Evolutionary conservation across 2,113 vertebrate species (phyloP).

Genomic region (Litocranius walleri): DNA sequence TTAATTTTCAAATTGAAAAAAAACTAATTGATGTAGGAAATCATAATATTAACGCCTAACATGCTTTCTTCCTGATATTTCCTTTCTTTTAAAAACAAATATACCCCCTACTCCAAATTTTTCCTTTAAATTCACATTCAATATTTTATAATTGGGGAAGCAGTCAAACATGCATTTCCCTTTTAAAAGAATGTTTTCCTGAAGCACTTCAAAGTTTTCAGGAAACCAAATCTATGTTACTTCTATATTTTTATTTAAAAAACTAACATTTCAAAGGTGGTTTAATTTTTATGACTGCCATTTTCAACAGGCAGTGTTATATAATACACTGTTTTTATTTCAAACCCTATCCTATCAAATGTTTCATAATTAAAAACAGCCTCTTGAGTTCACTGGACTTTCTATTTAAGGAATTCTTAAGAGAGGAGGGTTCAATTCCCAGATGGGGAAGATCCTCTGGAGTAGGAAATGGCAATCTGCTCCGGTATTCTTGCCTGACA

Average conservation of each 20-base stretch:
- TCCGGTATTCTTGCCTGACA: background rate
- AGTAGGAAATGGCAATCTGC: background rate
- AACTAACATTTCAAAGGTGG: conserved; percentile 26
- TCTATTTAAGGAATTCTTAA: background rate
- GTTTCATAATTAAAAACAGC: background rate
- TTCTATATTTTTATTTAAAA: background rate
- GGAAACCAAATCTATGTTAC: conserved; percentile 1
- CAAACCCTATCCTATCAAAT: background rate
- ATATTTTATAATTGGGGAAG: background rate
- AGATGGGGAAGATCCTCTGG: background rate
- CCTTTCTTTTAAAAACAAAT: background rate
- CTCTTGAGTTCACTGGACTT: background rate
- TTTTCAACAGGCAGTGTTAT: background rate
- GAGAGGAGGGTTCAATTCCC: background rate
- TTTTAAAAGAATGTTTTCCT: conserved; percentile 6
- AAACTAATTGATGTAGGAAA: background rate
- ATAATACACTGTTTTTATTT: conserved; percentile 18
- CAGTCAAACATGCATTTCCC: conserved; percentile 18
- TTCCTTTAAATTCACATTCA: background rate
- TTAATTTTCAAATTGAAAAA: background rate
- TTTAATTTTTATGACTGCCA: background rate
- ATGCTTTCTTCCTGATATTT: background rate
- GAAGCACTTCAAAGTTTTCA: background rate
- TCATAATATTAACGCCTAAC: background rate
- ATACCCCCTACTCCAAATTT: background rate